Conservation (phyloP, 2,113 vertebrate species). For the Onychostruthus taczanowskii region DNA sequence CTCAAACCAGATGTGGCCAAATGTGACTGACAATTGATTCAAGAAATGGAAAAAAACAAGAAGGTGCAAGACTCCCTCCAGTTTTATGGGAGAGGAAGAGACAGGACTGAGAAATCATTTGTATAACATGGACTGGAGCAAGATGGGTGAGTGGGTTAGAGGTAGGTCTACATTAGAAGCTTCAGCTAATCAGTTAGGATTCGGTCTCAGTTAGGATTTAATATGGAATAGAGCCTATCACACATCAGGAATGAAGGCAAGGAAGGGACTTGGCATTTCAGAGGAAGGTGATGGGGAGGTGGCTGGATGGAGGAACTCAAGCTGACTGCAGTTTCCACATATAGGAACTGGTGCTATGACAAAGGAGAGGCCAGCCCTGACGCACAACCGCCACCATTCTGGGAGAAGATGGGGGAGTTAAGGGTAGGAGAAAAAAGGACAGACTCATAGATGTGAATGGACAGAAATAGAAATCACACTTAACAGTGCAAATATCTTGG, state of each 20-base stretch:
- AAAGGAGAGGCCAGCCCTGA: neutral
- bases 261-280: neutral
- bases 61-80: neutral
- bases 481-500: neutral
- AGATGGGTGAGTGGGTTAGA: neutral
- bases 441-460: neutral
- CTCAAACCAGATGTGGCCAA: neutral
- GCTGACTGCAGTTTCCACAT: neutral
- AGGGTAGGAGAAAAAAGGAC: neutral
- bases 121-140: neutral
- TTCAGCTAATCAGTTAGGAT: neutral
- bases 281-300: neutral
- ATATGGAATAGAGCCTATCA: neutral
- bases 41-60: neutral
- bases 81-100: neutral
- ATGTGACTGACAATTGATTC: neutral
- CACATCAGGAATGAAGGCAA: neutral
- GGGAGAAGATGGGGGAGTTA: neutral
- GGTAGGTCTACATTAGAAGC: neutral
- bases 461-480: neutral
- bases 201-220: neutral
- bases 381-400: neutral
- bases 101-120: neutral
- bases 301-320: neutral
- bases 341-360: neutral